A percentile compares a stretch with the other conserved stretches of the same genome.
Evolutionary conservation across 37 sponge, comb jelly and placozoan genomes (phyloP).

Genomic region (Chondrilla cf. caribensis): DNA sequence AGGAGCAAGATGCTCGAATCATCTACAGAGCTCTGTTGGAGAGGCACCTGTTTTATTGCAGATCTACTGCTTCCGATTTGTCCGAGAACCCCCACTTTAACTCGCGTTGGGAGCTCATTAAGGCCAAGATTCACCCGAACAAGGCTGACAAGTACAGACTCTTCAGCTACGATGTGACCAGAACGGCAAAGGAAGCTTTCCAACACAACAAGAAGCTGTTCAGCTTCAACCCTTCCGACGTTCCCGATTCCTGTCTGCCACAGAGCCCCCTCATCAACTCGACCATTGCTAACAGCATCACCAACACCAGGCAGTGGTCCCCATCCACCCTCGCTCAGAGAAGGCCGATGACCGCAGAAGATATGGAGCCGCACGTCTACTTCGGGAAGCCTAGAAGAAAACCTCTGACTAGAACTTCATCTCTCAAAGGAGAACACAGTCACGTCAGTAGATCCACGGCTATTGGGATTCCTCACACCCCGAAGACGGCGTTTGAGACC

Average conservation of each 20-base stretch:
- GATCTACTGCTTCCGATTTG: background rate
- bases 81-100: slow-evolving; percentile 21
- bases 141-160: slow-evolving; percentile 25
- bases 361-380: slow-evolving; percentile 19
- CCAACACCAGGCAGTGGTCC: background rate
- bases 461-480: slow-evolving; percentile 16
- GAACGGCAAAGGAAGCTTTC: slow-evolving; percentile 16
- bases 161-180: slow-evolving; percentile 11
- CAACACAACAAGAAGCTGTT: slow-evolving; percentile 10
- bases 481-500: slow-evolving; percentile 23
- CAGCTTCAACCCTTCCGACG: background rate
- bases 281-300: background rate
- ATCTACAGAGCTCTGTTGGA: slow-evolving; percentile 14
- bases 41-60: slow-evolving; percentile 20
- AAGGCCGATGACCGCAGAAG: slow-evolving; percentile 15
- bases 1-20: slow-evolving; percentile 3
- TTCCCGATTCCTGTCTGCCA: background rate
- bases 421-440: background rate
- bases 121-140: slow-evolving; percentile 28
- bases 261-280: slow-evolving; percentile 24
- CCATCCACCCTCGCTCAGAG: slow-evolving; percentile 13
- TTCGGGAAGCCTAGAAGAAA: slow-evolving; percentile 6
- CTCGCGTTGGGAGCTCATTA: slow-evolving; percentile 7
- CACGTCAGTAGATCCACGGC: background rate
- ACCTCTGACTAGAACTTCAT: background rate